These are phyloP conservation scores for Leptinotarsa rubiginosa DNA, from an alignment of 2,888 invertebrate genomes.

Conservation along the genomic window DNA sequence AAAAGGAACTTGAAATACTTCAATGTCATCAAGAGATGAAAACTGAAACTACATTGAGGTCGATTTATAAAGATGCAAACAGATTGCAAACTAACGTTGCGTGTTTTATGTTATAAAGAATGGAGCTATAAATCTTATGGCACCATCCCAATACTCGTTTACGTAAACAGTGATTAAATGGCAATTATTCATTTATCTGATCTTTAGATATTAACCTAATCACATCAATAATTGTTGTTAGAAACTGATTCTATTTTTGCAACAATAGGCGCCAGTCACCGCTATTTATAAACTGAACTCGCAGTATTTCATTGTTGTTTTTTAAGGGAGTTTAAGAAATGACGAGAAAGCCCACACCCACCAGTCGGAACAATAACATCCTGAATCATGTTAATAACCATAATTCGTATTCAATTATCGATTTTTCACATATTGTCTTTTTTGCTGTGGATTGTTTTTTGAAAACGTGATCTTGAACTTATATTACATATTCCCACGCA, in stretches of 20 bases:
- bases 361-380: background rate
- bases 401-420: background rate
- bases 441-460: too few species aligned
- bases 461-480: too few species aligned
- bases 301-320: slow-evolving; percentile 3
- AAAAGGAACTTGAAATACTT: too few species aligned
- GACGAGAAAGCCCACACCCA: slow-evolving; percentile 1
- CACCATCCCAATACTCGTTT: slow-evolving; percentile 3
- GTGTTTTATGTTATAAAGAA: background rate
- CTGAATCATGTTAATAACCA: background rate
- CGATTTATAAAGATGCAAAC: background rate
- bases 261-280: slow-evolving; percentile 23
- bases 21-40: too few species aligned
- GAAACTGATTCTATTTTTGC: slow-evolving; percentile 23
- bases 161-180: slow-evolving; percentile 23
- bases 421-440: background rate
- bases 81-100: background rate
- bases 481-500: too few species aligned
- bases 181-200: slow-evolving; percentile 27
- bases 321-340: slow-evolving; percentile 1
- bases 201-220: slow-evolving; percentile 23
- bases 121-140: slow-evolving; percentile 12
- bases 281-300: slow-evolving; percentile 16
- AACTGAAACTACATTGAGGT: background rate
- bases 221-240: slow-evolving; percentile 23